These are phyloP conservation scores for Lasioglossum baleicum DNA, from an alignment of 1,140 invertebrate genomes.

Conservation along the genomic window DNA sequence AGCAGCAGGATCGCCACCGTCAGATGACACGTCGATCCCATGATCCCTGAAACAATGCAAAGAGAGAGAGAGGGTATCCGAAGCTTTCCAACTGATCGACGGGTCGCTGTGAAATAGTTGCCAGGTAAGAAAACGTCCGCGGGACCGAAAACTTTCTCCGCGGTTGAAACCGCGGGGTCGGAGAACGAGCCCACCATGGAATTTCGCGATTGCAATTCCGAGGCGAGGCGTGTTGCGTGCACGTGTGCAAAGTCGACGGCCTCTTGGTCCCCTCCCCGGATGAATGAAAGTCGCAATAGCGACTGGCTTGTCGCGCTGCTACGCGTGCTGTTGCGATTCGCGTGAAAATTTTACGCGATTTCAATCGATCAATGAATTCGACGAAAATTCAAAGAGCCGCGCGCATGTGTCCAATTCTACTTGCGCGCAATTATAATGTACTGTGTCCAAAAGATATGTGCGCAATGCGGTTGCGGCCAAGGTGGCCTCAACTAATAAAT, in stretches of 20 bases:
- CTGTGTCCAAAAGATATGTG: too few species aligned
- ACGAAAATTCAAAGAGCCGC: too few species aligned
- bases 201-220: constrained; percentile 25
- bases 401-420: too few species aligned
- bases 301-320: too few species aligned
- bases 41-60: constrained; percentile 65
- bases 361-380: too few species aligned
- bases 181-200: not conserved
- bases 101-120: constrained; percentile 10
- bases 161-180: too few species aligned
- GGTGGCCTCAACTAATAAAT: too few species aligned
- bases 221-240: not conserved
- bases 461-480: too few species aligned
- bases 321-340: too few species aligned
- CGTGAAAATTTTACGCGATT: too few species aligned
- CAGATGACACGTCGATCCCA: constrained; percentile 64
- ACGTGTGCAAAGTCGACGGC: constrained; percentile 25
- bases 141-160: constrained; percentile 13
- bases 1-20: constrained; percentile 58
- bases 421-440: too few species aligned
- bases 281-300: constrained; percentile 55
- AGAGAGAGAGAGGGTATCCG: constrained; percentile 37
- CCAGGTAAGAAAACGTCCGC: not conserved
- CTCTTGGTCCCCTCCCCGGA: constrained; percentile 52
- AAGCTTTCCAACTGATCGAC: constrained; percentile 28